Percentiles rank a stretch among this genome's conserved stretches.
These are phyloP conservation scores for Salvelinus namaycush DNA, from an alignment of 2,113 vertebrate genomes.

Conservation along the genomic window DNA sequence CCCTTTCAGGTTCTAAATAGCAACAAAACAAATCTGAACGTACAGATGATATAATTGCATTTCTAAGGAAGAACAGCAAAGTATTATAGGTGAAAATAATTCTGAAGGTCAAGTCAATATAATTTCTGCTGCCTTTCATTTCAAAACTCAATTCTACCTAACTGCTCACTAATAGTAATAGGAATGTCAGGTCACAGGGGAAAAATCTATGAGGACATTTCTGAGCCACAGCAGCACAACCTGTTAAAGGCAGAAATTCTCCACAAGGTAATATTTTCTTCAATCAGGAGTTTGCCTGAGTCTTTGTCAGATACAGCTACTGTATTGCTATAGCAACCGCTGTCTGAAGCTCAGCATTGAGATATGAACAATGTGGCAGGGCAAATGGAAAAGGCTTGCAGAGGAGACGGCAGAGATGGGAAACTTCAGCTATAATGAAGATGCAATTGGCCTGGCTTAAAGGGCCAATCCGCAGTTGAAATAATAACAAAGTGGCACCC, in stretches of 20 bases:
- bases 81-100: neutral
- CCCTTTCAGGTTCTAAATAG: no score
- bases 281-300: conserved; percentile 78
- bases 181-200: neutral
- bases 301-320: conserved; percentile 80
- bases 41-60: no score
- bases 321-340: conserved; percentile 86
- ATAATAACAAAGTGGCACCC: no score
- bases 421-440: conserved; percentile 60
- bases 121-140: neutral
- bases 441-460: conserved; percentile 30
- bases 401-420: conserved; percentile 58
- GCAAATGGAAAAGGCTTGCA: conserved; percentile 56
- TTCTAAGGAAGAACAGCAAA: neutral
- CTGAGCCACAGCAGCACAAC: conserved; percentile 10
- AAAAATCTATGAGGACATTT: neutral
- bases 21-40: no score
- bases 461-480: no score
- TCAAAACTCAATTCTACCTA: neutral
- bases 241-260: conserved; percentile 28
- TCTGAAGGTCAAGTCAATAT: neutral
- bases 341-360: conserved; percentile 72
- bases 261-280: conserved; percentile 72
- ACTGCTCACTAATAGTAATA: neutral
- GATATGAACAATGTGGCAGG: conserved; percentile 74